Evolutionary conservation across 2,888 invertebrate species (phyloP), one percentile per base, ranked within the genome.

Genomic region (Oscheius onirici): DNA sequence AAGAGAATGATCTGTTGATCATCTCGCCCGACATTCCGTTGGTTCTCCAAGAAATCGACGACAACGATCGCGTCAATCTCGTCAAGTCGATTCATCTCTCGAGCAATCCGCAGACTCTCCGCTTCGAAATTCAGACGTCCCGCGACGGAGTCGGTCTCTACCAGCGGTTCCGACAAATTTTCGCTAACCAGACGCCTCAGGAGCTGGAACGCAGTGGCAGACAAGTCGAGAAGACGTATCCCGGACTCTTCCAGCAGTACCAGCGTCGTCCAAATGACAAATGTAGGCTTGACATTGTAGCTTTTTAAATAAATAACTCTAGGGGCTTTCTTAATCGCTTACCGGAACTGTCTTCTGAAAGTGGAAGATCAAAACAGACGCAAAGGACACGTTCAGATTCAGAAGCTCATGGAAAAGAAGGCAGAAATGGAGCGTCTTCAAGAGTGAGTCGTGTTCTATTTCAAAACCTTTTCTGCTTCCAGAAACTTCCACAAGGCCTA

Each of bases 241-340:
- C 63, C 10, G 63, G 63, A n/a, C 46, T 63, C 3, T 28, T 49
- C 8, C 46, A 10, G 15, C 8, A 26, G 13, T 63, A 15, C 46
- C 22, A 63, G 20, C 46, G 63, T n/a, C 49, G 63, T 17, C 63
- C 63, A 3, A 46, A 63, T 49, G 63, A 63, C 26, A 63, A 63
- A 49, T 63, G 63, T 63, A 26, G 26, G 49, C 17, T 41, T 43
- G n/a, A n/a, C n/a, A n/a, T n/a, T n/a, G n/a, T n/a, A n/a, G n/a
- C n/a, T 22, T 41, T n/a, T 41, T 11, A 40, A 58, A 11, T 41
- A n/a, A 46, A 46, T 40, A 40, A 5, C 3, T 43, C 49, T 17
- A 63, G 63, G 66, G 66, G 66, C 52, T n/a, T 52, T 66, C 66
- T 11, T 63, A 15, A 46, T 63, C 17, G 34, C 46, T 17, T 63